Conservation (phyloP, 1,140 invertebrate genomes). For the Bombus turneri region DNA sequence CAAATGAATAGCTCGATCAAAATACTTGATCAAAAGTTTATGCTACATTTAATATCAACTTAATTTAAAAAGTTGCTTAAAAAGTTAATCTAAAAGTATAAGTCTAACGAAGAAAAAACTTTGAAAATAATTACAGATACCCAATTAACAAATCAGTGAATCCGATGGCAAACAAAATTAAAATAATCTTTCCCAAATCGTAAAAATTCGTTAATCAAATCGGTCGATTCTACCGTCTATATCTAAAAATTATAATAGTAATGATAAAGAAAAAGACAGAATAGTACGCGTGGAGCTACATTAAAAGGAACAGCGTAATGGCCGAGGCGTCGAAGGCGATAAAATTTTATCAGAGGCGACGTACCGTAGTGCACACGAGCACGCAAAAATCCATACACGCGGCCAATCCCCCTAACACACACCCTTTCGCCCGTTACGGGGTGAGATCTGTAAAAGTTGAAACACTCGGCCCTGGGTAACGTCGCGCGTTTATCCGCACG, state of each 20-base stretch:
- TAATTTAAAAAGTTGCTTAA: too few relatives aligned
- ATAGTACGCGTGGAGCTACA: background rate
- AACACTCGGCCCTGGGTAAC: slow-evolving; percentile 37
- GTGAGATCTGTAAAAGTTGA: slow-evolving; percentile 51
- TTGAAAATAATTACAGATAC: background rate
- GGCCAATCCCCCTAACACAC: slow-evolving; percentile 24
- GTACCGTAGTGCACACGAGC: slow-evolving; percentile 25
- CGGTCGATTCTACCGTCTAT: too few relatives aligned
- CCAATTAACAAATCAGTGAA: background rate
- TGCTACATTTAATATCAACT: background rate
- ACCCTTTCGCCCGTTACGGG: slow-evolving; percentile 16
- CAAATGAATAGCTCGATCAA: background rate
- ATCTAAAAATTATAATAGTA: background rate
- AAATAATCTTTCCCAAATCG: background rate
- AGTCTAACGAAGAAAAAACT: background rate
- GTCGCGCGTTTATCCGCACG: slow-evolving; percentile 51
- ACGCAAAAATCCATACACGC: slow-evolving; percentile 50
- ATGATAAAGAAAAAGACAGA: background rate
- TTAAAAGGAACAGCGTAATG: slow-evolving; percentile 10
- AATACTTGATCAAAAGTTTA: background rate
- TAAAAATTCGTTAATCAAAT: background rate
- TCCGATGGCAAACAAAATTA: background rate
- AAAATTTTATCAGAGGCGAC: slow-evolving; percentile 43
- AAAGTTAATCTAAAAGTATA: too few relatives aligned
- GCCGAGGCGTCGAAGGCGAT: slow-evolving; percentile 38